These are phyloP conservation scores for Alcedo atthis DNA, from an alignment of 2,797 vertebrate species.

Conservation along the genomic window DNA sequence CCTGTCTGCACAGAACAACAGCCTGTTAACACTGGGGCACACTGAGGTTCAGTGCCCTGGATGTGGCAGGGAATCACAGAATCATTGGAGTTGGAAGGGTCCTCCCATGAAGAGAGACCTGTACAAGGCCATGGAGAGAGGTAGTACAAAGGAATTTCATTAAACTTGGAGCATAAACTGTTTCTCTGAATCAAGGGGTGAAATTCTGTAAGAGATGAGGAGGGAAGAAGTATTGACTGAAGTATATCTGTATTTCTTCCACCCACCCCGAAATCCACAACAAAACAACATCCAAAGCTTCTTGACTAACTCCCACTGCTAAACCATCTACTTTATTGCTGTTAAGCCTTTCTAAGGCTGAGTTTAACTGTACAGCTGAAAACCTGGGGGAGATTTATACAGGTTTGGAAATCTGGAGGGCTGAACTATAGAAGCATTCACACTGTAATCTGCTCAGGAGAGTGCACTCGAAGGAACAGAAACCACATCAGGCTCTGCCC, in stretches of 20 bases:
- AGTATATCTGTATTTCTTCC: background rate
- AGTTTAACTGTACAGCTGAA: background rate
- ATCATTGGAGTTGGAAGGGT: background rate
- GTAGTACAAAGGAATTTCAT: background rate
- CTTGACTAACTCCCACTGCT: background rate
- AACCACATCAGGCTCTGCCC: background rate
- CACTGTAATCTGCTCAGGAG: background rate
- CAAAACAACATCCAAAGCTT: background rate
- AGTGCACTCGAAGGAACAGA: background rate
- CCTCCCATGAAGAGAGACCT: background rate
- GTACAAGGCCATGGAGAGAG: background rate
- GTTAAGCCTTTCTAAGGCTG: background rate
- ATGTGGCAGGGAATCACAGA: background rate
- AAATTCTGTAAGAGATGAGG: background rate
- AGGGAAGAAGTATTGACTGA: background rate
- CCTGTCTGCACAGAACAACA: background rate
- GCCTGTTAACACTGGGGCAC: background rate
- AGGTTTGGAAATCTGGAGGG: background rate
- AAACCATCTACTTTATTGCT: background rate
- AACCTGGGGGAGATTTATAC: background rate
- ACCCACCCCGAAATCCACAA: background rate
- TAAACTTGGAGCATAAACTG: accelerated
- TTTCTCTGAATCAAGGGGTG: background rate
- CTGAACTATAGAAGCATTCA: background rate
- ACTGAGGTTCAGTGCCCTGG: background rate